A percentile compares a stretch with the other conserved stretches of the same genome.
phyloP scores from a whole-genome alignment of 2,797 vertebrate species.

The Silurus lanzhouensis region DNA sequence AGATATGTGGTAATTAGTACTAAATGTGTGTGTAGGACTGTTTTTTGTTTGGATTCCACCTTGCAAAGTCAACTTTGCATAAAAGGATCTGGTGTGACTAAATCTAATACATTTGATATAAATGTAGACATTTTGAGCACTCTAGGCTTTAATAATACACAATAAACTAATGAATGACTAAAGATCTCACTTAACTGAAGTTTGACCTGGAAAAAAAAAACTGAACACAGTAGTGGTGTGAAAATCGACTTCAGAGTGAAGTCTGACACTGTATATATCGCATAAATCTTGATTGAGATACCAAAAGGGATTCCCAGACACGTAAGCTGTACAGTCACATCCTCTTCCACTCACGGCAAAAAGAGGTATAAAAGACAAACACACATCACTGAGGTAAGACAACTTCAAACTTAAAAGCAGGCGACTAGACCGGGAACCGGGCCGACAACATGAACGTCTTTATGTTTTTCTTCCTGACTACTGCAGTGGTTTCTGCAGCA shows the following conservation, averaged over 20 bases:
- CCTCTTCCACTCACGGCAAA: constrained; percentile 4
- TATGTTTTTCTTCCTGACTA: constrained; percentile 19
- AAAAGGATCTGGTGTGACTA: not conserved
- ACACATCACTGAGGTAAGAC: not conserved
- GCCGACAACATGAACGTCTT: constrained; percentile 20
- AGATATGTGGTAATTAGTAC: not conserved
- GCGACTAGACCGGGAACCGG: not conserved
- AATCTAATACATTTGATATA: not conserved
- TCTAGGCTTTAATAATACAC: not conserved
- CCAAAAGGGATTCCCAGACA: constrained; percentile 15
- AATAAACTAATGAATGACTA: not conserved
- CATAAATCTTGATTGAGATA: constrained; percentile 10
- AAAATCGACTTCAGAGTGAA: not conserved
- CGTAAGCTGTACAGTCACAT: constrained; percentile 8
- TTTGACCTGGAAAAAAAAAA: not conserved
- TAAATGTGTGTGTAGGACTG: not conserved
- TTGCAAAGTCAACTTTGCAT: not conserved
- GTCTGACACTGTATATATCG: not conserved
- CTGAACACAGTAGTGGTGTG: not conserved
- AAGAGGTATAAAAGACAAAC: not conserved
- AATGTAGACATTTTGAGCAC: not conserved
- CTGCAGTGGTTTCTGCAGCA: not conserved
- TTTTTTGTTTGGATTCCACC: not conserved
- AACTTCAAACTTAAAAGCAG: not conserved
- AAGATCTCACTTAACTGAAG: not conserved